These are phyloP conservation scores for Sialis lutaria DNA, from an alignment of 2,888 invertebrate species.

Conservation along the genomic window DNA sequence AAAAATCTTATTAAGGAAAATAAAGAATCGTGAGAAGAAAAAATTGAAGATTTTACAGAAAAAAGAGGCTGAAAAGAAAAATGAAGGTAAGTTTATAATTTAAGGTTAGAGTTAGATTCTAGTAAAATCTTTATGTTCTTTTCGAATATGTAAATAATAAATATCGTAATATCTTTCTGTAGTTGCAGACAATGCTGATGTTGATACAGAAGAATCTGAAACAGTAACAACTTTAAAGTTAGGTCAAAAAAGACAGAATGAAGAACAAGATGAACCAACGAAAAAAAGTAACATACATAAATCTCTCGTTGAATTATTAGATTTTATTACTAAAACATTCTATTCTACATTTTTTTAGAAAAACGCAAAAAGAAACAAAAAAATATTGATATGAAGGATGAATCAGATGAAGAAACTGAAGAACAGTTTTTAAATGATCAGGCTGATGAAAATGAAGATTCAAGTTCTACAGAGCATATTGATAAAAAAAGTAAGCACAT, in stretches of 20 bases:
- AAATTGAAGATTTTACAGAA: slow-evolving; percentile 41
- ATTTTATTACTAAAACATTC: too few species aligned
- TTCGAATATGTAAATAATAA: background rate
- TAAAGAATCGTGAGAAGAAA: slow-evolving; percentile 58
- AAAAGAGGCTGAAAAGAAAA: slow-evolving; percentile 28
- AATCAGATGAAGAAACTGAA: slow-evolving; percentile 10
- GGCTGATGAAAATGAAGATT: background rate
- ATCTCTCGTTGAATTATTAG: too few species aligned
- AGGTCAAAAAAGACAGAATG: slow-evolving; percentile 9
- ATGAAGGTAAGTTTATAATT: slow-evolving; percentile 13
- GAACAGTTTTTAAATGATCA: background rate
- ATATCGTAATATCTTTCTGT: background rate
- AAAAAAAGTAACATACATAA: slow-evolving; percentile 4
- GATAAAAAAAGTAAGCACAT: too few species aligned
- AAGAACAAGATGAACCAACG: slow-evolving; percentile 10
- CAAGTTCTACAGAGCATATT: background rate
- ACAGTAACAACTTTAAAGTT: slow-evolving; percentile 21
- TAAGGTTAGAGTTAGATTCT: background rate
- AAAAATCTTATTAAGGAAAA: slow-evolving; percentile 57
- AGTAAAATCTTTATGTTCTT: background rate
- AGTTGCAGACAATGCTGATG: background rate
- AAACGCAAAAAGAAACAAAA: slow-evolving; percentile 15
- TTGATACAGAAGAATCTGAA: background rate
- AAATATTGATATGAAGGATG: slow-evolving; percentile 14
- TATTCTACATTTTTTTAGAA: slow-evolving; percentile 7